A percentile compares a stretch with the other conserved stretches of the same genome.
These are phyloP conservation scores for Metellina segmentata DNA, from an alignment of 2,888 invertebrate species.

Conservation along the genomic window DNA sequence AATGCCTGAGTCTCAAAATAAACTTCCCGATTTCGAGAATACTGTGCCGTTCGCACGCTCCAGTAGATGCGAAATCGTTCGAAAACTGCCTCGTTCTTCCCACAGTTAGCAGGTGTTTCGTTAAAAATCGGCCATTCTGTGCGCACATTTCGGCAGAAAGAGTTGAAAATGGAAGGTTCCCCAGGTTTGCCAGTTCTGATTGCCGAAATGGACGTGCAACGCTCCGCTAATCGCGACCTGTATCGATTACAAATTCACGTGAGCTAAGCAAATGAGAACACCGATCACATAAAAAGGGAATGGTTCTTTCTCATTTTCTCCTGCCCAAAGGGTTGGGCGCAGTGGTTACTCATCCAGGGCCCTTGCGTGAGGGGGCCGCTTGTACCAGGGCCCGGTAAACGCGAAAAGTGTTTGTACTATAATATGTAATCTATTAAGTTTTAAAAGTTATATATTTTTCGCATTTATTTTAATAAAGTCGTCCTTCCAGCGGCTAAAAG, in stretches of 20 bases:
- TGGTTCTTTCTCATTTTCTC: background rate
- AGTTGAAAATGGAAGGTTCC: conserved; percentile 19
- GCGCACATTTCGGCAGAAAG: background rate
- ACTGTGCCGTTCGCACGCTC: conserved; percentile 15
- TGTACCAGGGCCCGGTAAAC: too few species aligned
- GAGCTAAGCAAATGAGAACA: background rate
- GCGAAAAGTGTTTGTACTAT: too few species aligned
- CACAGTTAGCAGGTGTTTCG: conserved; percentile 17
- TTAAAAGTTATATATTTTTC: too few species aligned
- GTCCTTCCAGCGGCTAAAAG: too few species aligned
- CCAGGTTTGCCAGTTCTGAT: background rate
- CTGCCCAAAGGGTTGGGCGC: background rate
- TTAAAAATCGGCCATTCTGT: background rate
- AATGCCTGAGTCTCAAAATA: conserved; percentile 13
- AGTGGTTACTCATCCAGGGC: too few species aligned
- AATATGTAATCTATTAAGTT: too few species aligned
- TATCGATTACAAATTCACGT: conserved; percentile 48
- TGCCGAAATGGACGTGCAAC: conserved; percentile 21
- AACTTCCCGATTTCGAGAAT: conserved; percentile 36
- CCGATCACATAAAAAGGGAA: background rate
- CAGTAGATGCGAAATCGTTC: conserved; percentile 50
- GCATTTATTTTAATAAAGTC: too few species aligned
- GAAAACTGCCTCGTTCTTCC: conserved; percentile 6
- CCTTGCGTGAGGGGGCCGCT: too few species aligned
- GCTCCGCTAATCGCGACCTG: conserved; percentile 1